These are phyloP conservation scores for Hermetia illucens DNA, from an alignment of 1,140 invertebrate species.

Conservation along the genomic window DNA sequence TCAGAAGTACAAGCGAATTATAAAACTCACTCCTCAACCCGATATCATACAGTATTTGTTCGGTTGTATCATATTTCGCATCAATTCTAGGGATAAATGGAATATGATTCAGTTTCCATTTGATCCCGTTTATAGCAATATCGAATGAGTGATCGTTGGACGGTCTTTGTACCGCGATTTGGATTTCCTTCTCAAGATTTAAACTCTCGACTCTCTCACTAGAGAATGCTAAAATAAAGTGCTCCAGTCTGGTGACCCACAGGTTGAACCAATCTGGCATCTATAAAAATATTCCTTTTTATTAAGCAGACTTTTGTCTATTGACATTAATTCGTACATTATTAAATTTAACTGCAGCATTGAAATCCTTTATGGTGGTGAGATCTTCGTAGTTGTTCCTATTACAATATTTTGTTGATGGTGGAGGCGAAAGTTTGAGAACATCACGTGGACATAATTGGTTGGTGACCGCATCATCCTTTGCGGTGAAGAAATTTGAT, in stretches of 20 bases:
- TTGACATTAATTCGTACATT: slow-evolving; percentile 14
- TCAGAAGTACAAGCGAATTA: neutral
- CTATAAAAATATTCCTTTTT: slow-evolving; percentile 7
- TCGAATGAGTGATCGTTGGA: slow-evolving; percentile 24
- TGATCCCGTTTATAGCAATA: slow-evolving; percentile 22
- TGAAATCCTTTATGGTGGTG: slow-evolving; percentile 24
- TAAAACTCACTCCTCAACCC: slow-evolving; percentile 16
- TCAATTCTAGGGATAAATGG: slow-evolving; percentile 25
- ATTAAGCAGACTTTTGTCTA: neutral
- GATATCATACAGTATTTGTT: slow-evolving; percentile 23
- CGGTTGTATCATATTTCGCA: slow-evolving; percentile 26
- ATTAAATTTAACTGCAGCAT: slow-evolving; percentile 24
- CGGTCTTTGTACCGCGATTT: slow-evolving; percentile 20
- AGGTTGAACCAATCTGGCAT: slow-evolving; percentile 29
- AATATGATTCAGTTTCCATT: slow-evolving; percentile 26
- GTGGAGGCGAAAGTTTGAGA: slow-evolving; percentile 26
- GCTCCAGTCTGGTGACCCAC: slow-evolving; percentile 24
- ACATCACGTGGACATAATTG: slow-evolving; percentile 28
- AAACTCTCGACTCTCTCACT: slow-evolving; percentile 20
- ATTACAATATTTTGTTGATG: slow-evolving; percentile 25
- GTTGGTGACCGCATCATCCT: neutral
- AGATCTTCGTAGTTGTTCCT: slow-evolving; percentile 28
- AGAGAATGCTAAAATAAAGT: slow-evolving; percentile 24
- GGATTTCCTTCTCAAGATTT: slow-evolving; percentile 22
- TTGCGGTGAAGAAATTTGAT: neutral